Evolutionary conservation across 2,797 vertebrate genomes (phyloP), one percentile per base, ranked within the genome.

Genomic region (Hoplostethus atlanticus): DNA sequence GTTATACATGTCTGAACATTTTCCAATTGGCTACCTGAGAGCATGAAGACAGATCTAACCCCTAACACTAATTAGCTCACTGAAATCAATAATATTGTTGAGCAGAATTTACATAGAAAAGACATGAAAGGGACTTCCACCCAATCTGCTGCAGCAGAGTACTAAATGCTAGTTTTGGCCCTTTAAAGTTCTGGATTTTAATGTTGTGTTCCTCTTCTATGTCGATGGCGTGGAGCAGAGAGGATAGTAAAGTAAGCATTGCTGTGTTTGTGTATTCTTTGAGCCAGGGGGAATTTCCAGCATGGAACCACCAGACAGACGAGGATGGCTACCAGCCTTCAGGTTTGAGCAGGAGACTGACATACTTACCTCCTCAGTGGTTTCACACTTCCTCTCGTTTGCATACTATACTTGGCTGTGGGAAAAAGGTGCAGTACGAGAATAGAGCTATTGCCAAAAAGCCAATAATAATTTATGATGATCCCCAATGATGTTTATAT

Each of bases 401-500:
- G 69, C 75, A 88, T 83, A 70, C 36, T 10, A 80, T 57, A 69
- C 65, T 68, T 65, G 47, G 53, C 62, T 70, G 47, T 64, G 70
- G 54, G 52, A 42, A 66, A 67, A 84, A 34, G 48, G 59, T 71
- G 46, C 55, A 50, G 52, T 56, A 68, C 50, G 72, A 76, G 61
- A 84, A 81, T 79, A 76, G 70, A 78, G 59, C 46, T 76, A 57
- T 59, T 84, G 67, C 68, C 79, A 74, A 81, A 76, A 57, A 81
- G 65, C 62, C 64, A 74, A 80, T 46, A 77, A 71, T 84, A 81
- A 89, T 88, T 89, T 88, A 87, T 85, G 79, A 88, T 87, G 75
- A 87, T 83, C 89, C 76, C 74, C 17, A 21, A 70, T 80, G 80
- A 82, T 80, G 68, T 90, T 87, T 88, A 82, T 84, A 87, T 86